Percentiles rank a stretch among this genome's conserved stretches.
phyloP scores from a whole-genome alignment of 2,888 invertebrate genomes.

The Acrocyrtus sp. region DNA sequence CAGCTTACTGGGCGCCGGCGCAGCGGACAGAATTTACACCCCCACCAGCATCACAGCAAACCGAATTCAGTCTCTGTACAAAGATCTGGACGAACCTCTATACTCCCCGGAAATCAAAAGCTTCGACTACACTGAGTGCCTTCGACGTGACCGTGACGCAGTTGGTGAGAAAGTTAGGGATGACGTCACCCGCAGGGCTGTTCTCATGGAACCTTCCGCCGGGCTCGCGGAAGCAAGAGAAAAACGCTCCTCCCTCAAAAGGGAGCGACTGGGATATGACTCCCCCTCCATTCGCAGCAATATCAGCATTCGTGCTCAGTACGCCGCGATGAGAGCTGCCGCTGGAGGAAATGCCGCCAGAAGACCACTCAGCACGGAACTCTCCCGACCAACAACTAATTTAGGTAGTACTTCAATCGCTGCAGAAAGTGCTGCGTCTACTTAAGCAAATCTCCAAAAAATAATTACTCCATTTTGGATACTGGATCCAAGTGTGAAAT shows the following conservation, averaged over 20 bases:
- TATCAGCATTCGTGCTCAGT: slow-evolving; percentile 54
- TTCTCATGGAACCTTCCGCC: slow-evolving; percentile 37
- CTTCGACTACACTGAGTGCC: slow-evolving; percentile 43
- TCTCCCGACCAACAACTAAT: no score
- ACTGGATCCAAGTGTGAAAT: no score
- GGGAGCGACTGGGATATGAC: slow-evolving; percentile 43
- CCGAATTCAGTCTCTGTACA: slow-evolving; percentile 37
- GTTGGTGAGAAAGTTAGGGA: slow-evolving; percentile 34
- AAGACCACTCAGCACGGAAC: not conserved
- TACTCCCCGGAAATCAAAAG: slow-evolving; percentile 29
- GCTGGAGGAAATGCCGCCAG: slow-evolving; percentile 35
- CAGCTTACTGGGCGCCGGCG: not conserved
- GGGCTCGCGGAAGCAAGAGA: slow-evolving; percentile 24
- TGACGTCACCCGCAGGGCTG: slow-evolving; percentile 49
- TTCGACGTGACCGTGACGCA: slow-evolving; percentile 26
- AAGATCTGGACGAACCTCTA: slow-evolving; percentile 44
- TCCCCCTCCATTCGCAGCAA: slow-evolving; percentile 41
- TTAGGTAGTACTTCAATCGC: no score
- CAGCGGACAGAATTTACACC: slow-evolving; percentile 23
- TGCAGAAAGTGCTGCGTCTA: slow-evolving; percentile 13
- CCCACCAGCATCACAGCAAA: slow-evolving; percentile 33
- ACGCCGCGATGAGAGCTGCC: slow-evolving; percentile 56
- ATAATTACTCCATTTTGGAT: no score
- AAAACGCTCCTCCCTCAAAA: slow-evolving; percentile 10
- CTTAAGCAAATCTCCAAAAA: no score